phyloP scores from a whole-genome alignment of 1,140 invertebrate genomes.

The Procambarus clarkii region DNA sequence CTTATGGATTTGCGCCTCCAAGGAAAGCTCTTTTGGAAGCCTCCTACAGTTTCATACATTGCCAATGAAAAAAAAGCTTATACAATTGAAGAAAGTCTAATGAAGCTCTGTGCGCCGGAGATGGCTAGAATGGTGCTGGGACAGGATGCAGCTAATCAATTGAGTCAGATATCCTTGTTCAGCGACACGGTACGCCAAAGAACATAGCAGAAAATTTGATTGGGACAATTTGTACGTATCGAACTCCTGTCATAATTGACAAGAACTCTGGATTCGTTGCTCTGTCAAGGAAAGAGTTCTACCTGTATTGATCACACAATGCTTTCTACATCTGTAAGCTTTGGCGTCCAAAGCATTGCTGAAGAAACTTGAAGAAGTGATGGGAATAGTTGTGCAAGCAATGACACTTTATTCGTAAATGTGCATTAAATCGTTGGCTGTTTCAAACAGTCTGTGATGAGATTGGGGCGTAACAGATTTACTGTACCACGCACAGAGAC shows the following conservation, averaged over 20 bases:
- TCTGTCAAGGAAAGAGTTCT: background rate
- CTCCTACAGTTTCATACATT: background rate
- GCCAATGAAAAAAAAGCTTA: slow-evolving; percentile 1
- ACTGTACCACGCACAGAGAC: no score
- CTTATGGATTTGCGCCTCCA: background rate
- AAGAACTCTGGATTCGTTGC: slow-evolving; percentile 36
- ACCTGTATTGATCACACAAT: background rate
- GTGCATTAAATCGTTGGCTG: slow-evolving; percentile 58
- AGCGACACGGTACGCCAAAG: background rate
- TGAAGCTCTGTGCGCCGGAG: slow-evolving; percentile 8
- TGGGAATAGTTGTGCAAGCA: slow-evolving; percentile 40
- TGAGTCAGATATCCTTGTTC: background rate
- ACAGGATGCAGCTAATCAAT: background rate
- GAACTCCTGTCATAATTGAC: slow-evolving; percentile 31
- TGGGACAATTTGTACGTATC: slow-evolving; percentile 28
- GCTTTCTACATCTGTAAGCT: slow-evolving; percentile 31
- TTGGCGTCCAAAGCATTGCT: slow-evolving; percentile 40
- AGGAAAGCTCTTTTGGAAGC: no score
- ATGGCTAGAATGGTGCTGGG: slow-evolving; percentile 7
- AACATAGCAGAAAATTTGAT: background rate
- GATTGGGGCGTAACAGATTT: slow-evolving; percentile 38
- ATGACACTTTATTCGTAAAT: slow-evolving; percentile 9
- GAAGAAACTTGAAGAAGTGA: slow-evolving; percentile 50
- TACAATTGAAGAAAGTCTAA: background rate
- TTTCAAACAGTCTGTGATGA: slow-evolving; percentile 65